These are phyloP conservation scores for Dipodomys spectabilis DNA, from an alignment of 2,113 vertebrate genomes.

Conservation along the genomic window DNA sequence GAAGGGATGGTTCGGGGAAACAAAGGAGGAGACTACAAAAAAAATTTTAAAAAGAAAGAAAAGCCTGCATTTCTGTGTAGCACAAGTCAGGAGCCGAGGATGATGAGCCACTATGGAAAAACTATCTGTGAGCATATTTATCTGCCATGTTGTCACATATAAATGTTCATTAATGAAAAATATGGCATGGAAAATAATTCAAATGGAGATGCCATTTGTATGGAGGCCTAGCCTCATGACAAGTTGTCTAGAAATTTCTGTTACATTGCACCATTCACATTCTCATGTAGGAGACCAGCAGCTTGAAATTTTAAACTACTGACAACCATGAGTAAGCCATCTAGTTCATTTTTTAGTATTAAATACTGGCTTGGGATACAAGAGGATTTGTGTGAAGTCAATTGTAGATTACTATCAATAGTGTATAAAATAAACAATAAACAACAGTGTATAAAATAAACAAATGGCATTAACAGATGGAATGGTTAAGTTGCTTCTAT, in stretches of 20 bases:
- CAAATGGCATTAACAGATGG: neutral
- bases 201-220: neutral
- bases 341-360: neutral
- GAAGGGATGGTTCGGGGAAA: too few relatives aligned
- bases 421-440: neutral
- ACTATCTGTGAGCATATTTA: constrained; percentile 52
- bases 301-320: neutral
- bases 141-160: constrained; percentile 45
- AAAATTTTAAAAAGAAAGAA: too few relatives aligned
- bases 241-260: neutral
- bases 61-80: neutral
- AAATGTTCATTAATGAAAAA: constrained; percentile 39
- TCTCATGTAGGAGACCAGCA: neutral
- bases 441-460: neutral
- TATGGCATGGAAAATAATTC: neutral
- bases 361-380: neutral
- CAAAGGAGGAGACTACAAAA: too few relatives aligned
- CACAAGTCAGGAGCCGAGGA: constrained; percentile 52
- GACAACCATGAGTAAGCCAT: neutral
- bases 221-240: neutral
- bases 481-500: neutral
- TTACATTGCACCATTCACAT: neutral
- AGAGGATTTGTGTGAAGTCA: neutral
- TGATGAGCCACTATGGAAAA: constrained; percentile 18
- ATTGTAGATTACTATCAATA: neutral